Percentiles rank a stretch among this genome's conserved stretches.
phyloP scores from a whole-genome alignment of 1,140 invertebrate genomes.

The Ips nitidus region DNA sequence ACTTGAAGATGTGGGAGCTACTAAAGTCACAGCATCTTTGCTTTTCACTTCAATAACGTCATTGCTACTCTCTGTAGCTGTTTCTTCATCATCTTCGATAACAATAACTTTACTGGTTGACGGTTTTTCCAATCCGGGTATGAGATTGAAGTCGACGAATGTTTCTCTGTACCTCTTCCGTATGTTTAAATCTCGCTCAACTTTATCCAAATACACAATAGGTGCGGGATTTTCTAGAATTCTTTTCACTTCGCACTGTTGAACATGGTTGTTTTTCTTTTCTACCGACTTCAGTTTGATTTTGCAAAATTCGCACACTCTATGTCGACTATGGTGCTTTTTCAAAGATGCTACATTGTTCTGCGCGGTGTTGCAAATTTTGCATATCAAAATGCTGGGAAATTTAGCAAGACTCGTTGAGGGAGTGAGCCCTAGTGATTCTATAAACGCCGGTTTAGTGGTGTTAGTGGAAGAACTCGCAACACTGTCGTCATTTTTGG shows the following conservation, averaged over 20 bases:
- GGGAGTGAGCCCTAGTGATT: slow-evolving; percentile 23
- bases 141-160: slow-evolving; percentile 15
- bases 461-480: slow-evolving; percentile 4
- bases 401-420: slow-evolving; percentile 12
- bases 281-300: slow-evolving; percentile 34
- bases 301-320: slow-evolving; percentile 37
- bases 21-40: too few species aligned
- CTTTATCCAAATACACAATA: slow-evolving; percentile 18
- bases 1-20: neutral
- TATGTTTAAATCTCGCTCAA: slow-evolving; percentile 26
- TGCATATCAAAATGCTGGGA: slow-evolving; percentile 21
- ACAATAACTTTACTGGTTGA: slow-evolving; percentile 15
- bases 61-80: neutral
- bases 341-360: slow-evolving; percentile 29
- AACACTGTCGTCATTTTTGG: neutral
- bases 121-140: slow-evolving; percentile 8
- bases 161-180: slow-evolving; percentile 29
- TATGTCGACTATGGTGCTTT: slow-evolving; percentile 34
- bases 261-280: slow-evolving; percentile 30
- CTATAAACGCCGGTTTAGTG: slow-evolving; percentile 26
- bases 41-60: neutral
- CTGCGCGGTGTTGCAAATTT: slow-evolving; percentile 26
- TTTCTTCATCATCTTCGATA: slow-evolving; percentile 32
- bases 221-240: slow-evolving; percentile 21
- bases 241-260: slow-evolving; percentile 27